Percentiles rank a stretch among this genome's conserved stretches.
phyloP scores from a whole-genome alignment of 2,888 invertebrate genomes.

The Phortica magna region DNA sequence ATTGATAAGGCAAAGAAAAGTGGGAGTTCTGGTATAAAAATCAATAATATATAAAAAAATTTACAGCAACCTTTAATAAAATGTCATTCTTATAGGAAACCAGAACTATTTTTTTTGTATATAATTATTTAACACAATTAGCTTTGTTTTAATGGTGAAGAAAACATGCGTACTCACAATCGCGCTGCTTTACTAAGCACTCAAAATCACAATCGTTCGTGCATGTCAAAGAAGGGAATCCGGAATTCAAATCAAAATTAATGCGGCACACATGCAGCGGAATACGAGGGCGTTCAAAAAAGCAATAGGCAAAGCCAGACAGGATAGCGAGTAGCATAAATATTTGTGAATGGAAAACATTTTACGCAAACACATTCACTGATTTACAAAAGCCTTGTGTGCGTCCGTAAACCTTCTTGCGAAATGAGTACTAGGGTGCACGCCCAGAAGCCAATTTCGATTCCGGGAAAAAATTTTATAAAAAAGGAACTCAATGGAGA shows the following conservation, averaged over 20 bases:
- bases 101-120: too few relatives aligned
- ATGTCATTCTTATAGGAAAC: too few relatives aligned
- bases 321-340: conserved; percentile 47
- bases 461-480: conserved; percentile 66
- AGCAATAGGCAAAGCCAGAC: not conserved
- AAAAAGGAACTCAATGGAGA: conserved; percentile 51
- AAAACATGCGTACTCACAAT: not conserved
- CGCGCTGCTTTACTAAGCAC: not conserved
- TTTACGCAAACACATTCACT: conserved; percentile 66
- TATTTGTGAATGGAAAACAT: conserved; percentile 72
- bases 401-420: conserved; percentile 42
- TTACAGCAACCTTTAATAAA: too few relatives aligned
- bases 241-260: conserved; percentile 42
- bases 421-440: conserved; percentile 23
- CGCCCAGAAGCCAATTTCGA: conserved; percentile 63
- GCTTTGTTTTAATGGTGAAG: too few relatives aligned
- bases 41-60: too few relatives aligned
- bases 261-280: conserved; percentile 46
- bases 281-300: conserved; percentile 32
- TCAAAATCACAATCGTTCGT: not conserved
- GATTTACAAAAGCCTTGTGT: conserved; percentile 55
- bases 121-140: too few relatives aligned
- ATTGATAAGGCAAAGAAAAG: too few relatives aligned
- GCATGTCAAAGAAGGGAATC: not conserved
- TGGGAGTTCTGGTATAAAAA: too few relatives aligned